Evolutionary conservation across 2,888 invertebrate species (phyloP), one percentile per base, ranked within the genome.

Genomic region (Calliopum simillimum): DNA sequence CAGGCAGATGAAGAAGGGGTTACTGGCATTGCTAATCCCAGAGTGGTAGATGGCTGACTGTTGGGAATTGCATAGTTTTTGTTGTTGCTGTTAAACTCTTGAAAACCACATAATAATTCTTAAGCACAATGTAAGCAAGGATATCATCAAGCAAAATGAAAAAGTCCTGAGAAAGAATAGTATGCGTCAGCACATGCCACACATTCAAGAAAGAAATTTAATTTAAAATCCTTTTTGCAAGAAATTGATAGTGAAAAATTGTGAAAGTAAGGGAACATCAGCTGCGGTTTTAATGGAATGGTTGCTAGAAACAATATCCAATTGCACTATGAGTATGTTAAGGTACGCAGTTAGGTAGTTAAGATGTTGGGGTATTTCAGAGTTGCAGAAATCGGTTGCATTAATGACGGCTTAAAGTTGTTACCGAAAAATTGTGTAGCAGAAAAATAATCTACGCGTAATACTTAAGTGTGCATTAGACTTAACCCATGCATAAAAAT

Each of bases 41-140:
- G 67, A 68, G 55, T 70, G 69, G 63, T 75, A 73, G 73, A 71
- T 77, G 74, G 76, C 72, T 56, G 63, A 63, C 23, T 69, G 62
- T 46, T 21, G 59, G 61, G 62, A 41, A 19, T 62, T 12, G 66
- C 3, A 49, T 43, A 53, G 63, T 23, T 59, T n/a, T 70, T 77
- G 73, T 61, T 58, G 58, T 44, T 64, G 46, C 33, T 75, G 75
- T 75, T 75, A 73, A 76, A 75, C 77, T 78, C 78, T 75, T 79
- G 78, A 76, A 82, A 83, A 82, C 82, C 84, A 81, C 84, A 83
- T 80, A 75, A 76, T 76, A 76, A 75, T 82, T 83, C 81, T 83
- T 78, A 78, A 81, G 82, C 81, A 78, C 81, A 80, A 77, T 79
- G 80, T 77, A 77, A 80, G 78, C 78, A 67, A 64, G 68, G 56